Evolutionary conservation across 2,113 vertebrate species (phyloP), one percentile per base, ranked within the genome.

Genomic region (Progne subis): DNA sequence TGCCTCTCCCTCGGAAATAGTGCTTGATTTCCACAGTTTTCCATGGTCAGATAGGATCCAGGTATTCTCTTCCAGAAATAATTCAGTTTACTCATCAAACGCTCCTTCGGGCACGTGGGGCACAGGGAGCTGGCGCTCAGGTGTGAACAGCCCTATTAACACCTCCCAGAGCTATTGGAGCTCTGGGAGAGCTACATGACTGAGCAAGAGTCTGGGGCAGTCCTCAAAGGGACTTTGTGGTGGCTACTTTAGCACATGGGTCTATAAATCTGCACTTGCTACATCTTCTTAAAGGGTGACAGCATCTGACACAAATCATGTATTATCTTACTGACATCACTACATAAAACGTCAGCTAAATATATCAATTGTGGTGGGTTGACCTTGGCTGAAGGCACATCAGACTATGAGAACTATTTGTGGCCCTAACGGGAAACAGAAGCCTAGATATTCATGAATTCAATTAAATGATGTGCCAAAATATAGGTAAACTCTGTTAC

Each of bases 221-320:
- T 18, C 25, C 32, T 79, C 44, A 92, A 65, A 77, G 50, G 50
- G 44, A 61, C 55, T 50, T 76, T 29, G 17, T 49, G 34, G 59
- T 43, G 37, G 69, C 61, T 71, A 41, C 56, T 91, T 84, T 64
- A 82, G 75, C n/a, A 49, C 2, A 1, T 6, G 6, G 39, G 53
- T 65, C 89, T 91, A 64, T 87, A 95, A 84, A 76, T 79, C 76
- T 82, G 57, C 19, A n/a, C 31, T 84, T 87, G 44, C 41, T 84
- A 39, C 11, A 31, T 68, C 59, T 60, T 69, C 69, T 49, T 46
- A 41, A 89, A 89, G 57, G 49, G 57, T 95, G 83, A 91, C 57
- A 82, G 41, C 81, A 89, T 85, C 75, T 69, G 53, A 89, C 67
- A 80, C 49, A 93, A 94, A 88, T 95, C 56, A 56, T 56, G 63